Conservation (phyloP, 2,888 invertebrate species). For the Melipona beecheii region DNA sequence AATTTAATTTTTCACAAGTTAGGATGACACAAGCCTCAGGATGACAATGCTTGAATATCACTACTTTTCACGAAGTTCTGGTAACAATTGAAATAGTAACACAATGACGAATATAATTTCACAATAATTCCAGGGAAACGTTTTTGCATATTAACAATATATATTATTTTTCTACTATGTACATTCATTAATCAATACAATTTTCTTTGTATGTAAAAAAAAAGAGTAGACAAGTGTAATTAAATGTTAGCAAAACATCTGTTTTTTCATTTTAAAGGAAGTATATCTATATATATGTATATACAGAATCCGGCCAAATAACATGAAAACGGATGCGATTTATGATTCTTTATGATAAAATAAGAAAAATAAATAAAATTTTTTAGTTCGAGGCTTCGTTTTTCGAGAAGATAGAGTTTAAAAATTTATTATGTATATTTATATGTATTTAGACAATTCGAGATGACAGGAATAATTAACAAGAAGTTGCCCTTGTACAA, state of each 20-base stretch:
- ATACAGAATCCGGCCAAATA: not conserved
- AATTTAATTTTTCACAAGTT: slow-evolving; percentile 19
- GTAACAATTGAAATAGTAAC: slow-evolving; percentile 25
- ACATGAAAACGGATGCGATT: no score
- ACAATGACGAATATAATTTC: slow-evolving; percentile 34
- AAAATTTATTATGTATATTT: no score
- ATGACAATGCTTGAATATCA: slow-evolving; percentile 18
- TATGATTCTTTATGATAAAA: no score
- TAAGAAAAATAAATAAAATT: no score
- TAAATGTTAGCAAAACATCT: slow-evolving; percentile 46
- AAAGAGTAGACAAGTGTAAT: slow-evolving; percentile 32
- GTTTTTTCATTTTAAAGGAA: slow-evolving; percentile 39
- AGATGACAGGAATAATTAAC: no score
- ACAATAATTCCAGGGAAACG: slow-evolving; percentile 41
- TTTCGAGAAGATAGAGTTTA: no score
- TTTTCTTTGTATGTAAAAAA: slow-evolving; percentile 49
- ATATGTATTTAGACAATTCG: no score
- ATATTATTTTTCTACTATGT: slow-evolving; percentile 64
- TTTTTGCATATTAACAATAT: slow-evolving; percentile 40
- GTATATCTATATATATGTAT: not conserved
- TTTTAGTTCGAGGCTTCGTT: no score
- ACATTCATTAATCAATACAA: slow-evolving; percentile 34
- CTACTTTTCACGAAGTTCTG: slow-evolving; percentile 10
- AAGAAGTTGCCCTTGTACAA: no score
- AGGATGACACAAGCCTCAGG: not conserved